A percentile compares a stretch with the other conserved stretches of the same genome.
Evolutionary conservation across 1,140 invertebrate species (phyloP).

Genomic region (Berghia stephanieae): DNA sequence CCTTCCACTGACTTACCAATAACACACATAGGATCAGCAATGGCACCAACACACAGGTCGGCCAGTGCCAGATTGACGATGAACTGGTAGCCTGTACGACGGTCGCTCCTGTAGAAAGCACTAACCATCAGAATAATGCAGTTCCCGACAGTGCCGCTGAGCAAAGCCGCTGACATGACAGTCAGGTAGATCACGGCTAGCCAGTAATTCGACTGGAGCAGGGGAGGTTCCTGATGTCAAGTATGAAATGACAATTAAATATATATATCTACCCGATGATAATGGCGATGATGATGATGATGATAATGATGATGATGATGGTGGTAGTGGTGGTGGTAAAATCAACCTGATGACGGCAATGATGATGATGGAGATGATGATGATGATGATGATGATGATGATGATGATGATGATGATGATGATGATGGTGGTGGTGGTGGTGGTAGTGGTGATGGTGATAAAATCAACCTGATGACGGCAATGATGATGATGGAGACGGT

Average conservation of each 20-base stretch:
- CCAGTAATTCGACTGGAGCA: conserved; percentile 39
- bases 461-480: too few species aligned
- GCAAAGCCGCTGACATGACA: conserved; percentile 39
- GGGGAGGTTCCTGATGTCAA: conserved; percentile 29
- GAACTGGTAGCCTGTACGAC: conserved; percentile 54
- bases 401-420: background rate
- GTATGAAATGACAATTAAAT: background rate
- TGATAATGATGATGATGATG: too few species aligned
- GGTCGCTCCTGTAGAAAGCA: conserved; percentile 34
- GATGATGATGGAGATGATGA: too few species aligned
- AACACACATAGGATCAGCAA: conserved; percentile 62
- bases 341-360: too few species aligned
- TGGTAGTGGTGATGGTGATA: background rate
- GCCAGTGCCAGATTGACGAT: conserved; percentile 61
- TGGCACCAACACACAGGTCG: conserved; percentile 54
- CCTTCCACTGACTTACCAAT: conserved; percentile 47
- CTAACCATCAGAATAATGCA: conserved; percentile 47
- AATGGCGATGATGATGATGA: too few species aligned
- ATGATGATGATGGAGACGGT: too few species aligned
- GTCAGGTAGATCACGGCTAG: conserved; percentile 48
- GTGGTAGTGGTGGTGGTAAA: too few species aligned
- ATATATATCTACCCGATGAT: background rate
- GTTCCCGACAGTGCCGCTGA: conserved; percentile 50
- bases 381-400: too few species aligned
- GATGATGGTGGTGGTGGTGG: background rate